phyloP scores from a whole-genome alignment of 2,113 vertebrate genomes.

The Ochotona curzoniae region DNA sequence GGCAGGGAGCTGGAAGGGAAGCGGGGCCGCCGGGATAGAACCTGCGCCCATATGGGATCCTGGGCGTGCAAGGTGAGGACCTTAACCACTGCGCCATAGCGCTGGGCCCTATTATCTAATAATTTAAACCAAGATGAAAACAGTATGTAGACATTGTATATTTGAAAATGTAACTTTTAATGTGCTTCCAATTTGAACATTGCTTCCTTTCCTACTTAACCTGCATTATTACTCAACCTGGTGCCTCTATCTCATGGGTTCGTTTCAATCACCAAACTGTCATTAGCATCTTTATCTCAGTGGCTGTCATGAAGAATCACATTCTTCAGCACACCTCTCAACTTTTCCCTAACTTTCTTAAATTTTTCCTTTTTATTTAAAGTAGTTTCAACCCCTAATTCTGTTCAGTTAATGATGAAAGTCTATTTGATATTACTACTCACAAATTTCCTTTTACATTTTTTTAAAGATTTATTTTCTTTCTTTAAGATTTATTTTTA shows the following conservation, averaged over 20 bases:
- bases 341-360: neutral
- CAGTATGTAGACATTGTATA: neutral
- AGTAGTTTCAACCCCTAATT: neutral
- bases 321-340: neutral
- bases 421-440: neutral
- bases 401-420: neutral
- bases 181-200: neutral
- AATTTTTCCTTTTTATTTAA: neutral
- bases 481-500: too few species aligned
- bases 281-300: neutral
- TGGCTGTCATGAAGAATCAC: neutral
- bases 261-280: neutral
- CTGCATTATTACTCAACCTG: neutral
- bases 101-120: too few species aligned
- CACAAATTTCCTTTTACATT: neutral
- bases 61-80: too few species aligned
- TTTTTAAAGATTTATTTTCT: too few species aligned
- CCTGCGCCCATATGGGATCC: too few species aligned
- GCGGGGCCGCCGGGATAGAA: too few species aligned
- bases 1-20: too few species aligned
- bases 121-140: neutral
- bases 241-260: neutral
- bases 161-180: neutral
- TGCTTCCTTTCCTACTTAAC: neutral
- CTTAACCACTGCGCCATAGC: too few species aligned